phyloP scores from a whole-genome alignment of 2,113 vertebrate genomes.

The Vicugna pacos region DNA sequence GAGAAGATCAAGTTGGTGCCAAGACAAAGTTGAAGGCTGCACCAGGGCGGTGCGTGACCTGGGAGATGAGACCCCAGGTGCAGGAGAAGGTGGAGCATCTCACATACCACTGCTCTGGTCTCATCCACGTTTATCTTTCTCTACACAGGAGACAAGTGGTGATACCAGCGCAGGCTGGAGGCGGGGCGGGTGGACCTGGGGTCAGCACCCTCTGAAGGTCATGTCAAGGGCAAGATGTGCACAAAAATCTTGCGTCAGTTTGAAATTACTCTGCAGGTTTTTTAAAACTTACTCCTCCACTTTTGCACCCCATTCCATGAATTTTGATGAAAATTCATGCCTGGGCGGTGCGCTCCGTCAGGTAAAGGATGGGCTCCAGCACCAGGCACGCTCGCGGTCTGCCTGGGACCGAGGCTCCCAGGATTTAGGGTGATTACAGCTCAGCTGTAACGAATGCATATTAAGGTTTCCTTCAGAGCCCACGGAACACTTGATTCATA shows the following conservation, averaged over 20 bases:
- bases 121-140: fast-evolving
- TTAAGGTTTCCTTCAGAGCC: slow-evolving; percentile 54
- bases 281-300: too few relatives aligned
- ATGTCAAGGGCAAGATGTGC: fast-evolving
- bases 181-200: fast-evolving
- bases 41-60: fast-evolving
- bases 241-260: background rate
- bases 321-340: background rate
- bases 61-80: fast-evolving
- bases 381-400: background rate
- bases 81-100: fast-evolving
- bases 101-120: fast-evolving
- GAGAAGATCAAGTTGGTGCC: fast-evolving
- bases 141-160: fast-evolving
- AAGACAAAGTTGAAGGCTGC: fast-evolving
- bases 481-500: slow-evolving; percentile 73
- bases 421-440: slow-evolving; percentile 35
- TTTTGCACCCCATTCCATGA: background rate
- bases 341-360: fast-evolving
- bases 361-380: background rate
- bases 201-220: background rate
- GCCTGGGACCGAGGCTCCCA: background rate
- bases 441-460: slow-evolving; percentile 52
- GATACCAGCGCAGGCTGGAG: fast-evolving
- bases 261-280: background rate